phyloP scores from a whole-genome alignment of 1,140 invertebrate species.

The Coenobita brevimanus region DNA sequence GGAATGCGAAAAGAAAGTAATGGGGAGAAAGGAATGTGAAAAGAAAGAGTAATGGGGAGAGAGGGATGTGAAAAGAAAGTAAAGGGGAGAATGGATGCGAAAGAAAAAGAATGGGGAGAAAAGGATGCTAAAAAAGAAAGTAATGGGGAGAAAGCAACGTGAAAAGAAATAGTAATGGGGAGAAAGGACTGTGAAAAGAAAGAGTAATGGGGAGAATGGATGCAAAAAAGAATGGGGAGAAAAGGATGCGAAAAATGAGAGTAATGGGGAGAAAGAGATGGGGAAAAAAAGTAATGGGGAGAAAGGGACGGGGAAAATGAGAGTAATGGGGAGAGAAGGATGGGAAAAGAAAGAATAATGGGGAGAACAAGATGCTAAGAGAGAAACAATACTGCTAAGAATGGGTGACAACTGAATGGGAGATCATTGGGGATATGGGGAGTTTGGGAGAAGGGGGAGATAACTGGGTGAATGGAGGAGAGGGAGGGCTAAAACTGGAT shows the following conservation, averaged over 20 bases:
- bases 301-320: no score
- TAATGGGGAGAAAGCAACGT: background rate
- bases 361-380: background rate
- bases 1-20: no score
- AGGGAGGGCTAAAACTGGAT: background rate
- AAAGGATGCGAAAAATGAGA: background rate
- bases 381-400: background rate
- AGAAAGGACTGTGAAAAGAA: background rate
- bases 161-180: background rate
- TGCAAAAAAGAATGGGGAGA: background rate
- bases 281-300: background rate
- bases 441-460: background rate
- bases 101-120: no score
- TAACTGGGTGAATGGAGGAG: background rate
- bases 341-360: background rate
- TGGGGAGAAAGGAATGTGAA: background rate
- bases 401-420: background rate
- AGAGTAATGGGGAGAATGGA: background rate
- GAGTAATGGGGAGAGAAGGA: background rate
- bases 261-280: background rate
- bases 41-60: background rate
- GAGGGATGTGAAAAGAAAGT: background rate
- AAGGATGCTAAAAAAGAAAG: background rate
- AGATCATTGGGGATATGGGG: background rate
- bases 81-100: background rate